These are phyloP conservation scores for Dioctria linearis DNA, from an alignment of 2,888 invertebrate genomes.

Conservation along the genomic window DNA sequence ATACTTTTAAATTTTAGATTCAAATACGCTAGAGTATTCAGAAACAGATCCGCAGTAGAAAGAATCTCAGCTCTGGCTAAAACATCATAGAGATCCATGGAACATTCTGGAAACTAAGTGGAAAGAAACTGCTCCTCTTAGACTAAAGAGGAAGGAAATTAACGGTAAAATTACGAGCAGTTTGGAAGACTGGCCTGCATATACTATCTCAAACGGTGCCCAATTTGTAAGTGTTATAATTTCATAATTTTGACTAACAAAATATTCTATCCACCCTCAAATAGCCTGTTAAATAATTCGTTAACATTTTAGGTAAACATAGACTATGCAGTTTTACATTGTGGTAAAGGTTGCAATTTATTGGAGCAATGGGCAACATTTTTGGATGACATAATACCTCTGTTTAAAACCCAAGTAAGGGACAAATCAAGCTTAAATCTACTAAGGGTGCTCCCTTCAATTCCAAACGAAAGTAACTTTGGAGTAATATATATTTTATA, in stretches of 20 bases:
- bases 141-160: background rate
- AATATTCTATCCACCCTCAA: no score
- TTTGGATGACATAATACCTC: background rate
- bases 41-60: no score
- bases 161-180: background rate
- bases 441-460: background rate
- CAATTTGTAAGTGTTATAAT: background rate
- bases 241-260: background rate
- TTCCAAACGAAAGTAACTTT: background rate
- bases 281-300: background rate
- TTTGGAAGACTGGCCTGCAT: background rate
- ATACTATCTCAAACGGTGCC: no score
- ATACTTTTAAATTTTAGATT: no score
- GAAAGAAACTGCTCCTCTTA: background rate
- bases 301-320: slow-evolving; percentile 3
- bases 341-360: background rate
- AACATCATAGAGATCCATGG: background rate
- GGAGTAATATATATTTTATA: background rate
- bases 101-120: background rate
- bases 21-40: no score
- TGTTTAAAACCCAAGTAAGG: background rate
- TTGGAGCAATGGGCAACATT: background rate
- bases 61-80: no score
- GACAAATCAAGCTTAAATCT: background rate
- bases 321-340: background rate